phyloP scores from a whole-genome alignment of 2,888 invertebrate genomes.

The Brenthis hecate region DNA sequence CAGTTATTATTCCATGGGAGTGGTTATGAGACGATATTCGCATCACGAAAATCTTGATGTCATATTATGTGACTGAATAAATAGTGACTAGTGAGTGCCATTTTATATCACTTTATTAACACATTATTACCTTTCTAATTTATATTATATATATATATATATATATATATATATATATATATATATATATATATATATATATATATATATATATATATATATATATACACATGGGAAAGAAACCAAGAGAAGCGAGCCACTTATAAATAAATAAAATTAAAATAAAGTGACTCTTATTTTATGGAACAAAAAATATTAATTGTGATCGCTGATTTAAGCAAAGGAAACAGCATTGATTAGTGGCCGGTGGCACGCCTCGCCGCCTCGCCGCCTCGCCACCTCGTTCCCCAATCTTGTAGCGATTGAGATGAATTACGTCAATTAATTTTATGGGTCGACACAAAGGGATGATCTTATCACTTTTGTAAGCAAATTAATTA shows the following conservation, averaged over 20 bases:
- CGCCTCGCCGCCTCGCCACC: slow-evolving; percentile 33
- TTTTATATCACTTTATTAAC: slow-evolving; percentile 4
- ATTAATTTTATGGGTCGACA: slow-evolving; percentile 67
- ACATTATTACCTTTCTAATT: not conserved
- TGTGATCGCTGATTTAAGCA: not conserved
- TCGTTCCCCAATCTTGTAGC: slow-evolving; percentile 36
- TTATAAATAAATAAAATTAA: too few species aligned
- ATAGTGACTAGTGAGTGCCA: slow-evolving; percentile 23
- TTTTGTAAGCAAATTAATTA: slow-evolving; percentile 66
- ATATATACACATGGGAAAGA: too few species aligned
- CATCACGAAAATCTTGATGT: slow-evolving; percentile 57
- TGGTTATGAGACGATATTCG: slow-evolving; percentile 53
- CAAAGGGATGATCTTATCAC: slow-evolving; percentile 59
- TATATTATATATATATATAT: too few species aligned
- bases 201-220: too few species aligned
- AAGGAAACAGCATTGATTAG: slow-evolving; percentile 41
- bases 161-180: too few species aligned
- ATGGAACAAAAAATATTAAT: not conserved
- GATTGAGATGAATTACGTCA: slow-evolving; percentile 70
- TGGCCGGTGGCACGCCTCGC: slow-evolving; percentile 48
- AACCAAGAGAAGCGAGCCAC: too few species aligned
- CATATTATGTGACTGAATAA: slow-evolving; percentile 58
- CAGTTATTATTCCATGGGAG: slow-evolving; percentile 57
- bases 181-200: too few species aligned
- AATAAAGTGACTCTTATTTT: too few species aligned